Evolutionary conservation across 1,140 invertebrate genomes (phyloP), one percentile per base, ranked within the genome.

Genomic region (Zaprionus nigranus): DNA sequence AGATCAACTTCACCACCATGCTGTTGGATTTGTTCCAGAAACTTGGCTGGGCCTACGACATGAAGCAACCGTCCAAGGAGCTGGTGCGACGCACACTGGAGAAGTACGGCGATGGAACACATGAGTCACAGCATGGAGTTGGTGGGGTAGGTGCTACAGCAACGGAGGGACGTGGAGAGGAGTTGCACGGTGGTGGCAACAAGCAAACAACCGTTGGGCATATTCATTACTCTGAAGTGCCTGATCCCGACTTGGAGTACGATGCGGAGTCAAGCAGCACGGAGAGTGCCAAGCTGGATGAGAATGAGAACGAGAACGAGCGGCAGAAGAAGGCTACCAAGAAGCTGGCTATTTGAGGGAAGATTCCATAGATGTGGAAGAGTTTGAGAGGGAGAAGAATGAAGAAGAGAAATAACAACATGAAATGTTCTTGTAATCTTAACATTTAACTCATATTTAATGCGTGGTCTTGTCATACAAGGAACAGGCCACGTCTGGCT

Each of bases 11-110:
- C 11, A 93, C 92, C 30, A 92, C 92, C 38, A 91, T 92, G 83
- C 95, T 95, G 91, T 96, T 97, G 82, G 96, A 98, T 92, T 95
- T 96, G 76, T 95, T 96, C 17, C 94, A 96, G 0, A 96, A 97
- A 91, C 84, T 96, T 15, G 97, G 97, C 5, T 96, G 95, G 94
- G 97, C 96, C 1, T 97, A 96, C 79, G 97, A 98, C 91, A 92
- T 96, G 56, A 96, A 96, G 86, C 82, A 94, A 73, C 95, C 95
- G 0, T 94, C 95, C 0, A 84, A 93, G n/a, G 91, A 94, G 3
- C 90, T 96, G 0, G 92, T 96, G 6, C 92, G 93, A 34, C 91
- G 92, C 78, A 91, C 94, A 0, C 90, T 93, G 2, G 82, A 92
- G 64, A 96, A 94, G 93, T 92, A 94, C 93, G 92, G 95, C 65